Percentiles rank a stretch among this genome's conserved stretches.
Conservation (phyloP, 1,140 invertebrate genomes). For the Archegozetes longisetosus region DNA sequence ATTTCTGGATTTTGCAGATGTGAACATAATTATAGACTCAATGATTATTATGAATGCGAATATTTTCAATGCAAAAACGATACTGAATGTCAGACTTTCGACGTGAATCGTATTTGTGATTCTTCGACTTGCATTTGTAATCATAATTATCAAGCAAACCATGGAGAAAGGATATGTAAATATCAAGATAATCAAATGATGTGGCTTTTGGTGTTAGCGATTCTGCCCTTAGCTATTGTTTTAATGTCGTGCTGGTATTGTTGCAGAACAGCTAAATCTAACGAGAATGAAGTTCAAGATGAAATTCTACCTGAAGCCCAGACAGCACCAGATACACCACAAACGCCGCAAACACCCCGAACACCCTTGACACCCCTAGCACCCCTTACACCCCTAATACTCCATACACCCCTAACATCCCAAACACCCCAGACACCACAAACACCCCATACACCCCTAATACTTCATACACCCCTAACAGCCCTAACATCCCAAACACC, state of each 20-base stretch:
- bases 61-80: background rate
- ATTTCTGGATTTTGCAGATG: too few species aligned
- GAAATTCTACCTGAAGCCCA: background rate
- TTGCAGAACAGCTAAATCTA: background rate
- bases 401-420: too few species aligned
- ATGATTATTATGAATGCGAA: background rate
- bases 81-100: background rate
- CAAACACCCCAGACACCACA: too few species aligned
- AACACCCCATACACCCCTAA: too few species aligned
- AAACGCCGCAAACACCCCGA: background rate
- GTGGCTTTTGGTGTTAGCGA: background rate
- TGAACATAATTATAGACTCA: too few species aligned
- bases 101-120: background rate
- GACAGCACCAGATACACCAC: background rate
- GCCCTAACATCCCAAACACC: too few species aligned
- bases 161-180: background rate
- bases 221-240: background rate
- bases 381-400: too few species aligned
- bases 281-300: background rate
- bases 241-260: background rate
- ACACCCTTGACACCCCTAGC: too few species aligned
- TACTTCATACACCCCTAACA: too few species aligned
- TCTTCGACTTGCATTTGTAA: background rate
- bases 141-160: background rate
- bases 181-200: background rate